Base-by-base conservation (phyloP, 2,113 vertebrate species). In the Clarias macrocephalus region DNA sequence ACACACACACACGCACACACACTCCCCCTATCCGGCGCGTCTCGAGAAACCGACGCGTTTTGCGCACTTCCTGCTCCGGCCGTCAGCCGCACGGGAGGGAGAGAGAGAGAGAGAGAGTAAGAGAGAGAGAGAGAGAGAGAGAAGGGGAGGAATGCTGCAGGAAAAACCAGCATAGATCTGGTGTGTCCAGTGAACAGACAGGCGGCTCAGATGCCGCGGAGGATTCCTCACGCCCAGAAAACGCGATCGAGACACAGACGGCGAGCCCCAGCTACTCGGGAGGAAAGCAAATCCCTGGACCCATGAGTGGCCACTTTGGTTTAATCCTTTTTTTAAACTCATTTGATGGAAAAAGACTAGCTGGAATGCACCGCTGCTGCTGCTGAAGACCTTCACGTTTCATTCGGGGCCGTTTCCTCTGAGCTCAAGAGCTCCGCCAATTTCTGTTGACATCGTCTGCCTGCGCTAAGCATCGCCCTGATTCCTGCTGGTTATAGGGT, bases 61-160 rank as follows among this genome's bases (percentile, higher is more conserved):
- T 98, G 97, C 97, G 98, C 98, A 99, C 98, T 98, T 99, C 98
- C 98, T 98, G 97, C 96, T 96, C 94, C 93, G 94, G 94, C 93
- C 93, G 94, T 92, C 89, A 89, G 76, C 87, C 82, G 94, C 91
- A 85, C 94, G 92, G 75, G 73, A 54, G 87, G 4, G 85, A 75
- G n/a, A 54, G 89, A 76, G 83, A 59, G 89, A 76, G 83, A 59
- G 66, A 62, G 60, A 88, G 89, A 52, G 48, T 23, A 59, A 19
- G 76, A 19, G n/a, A 60, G 63, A 66, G 57, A 73, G n/a, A 42
- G 90, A 73, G 86, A 52, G 63, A 57, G 52, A 9, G 19, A 57
- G 76, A 82, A 65, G 66, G 89, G 85, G 90, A 89, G 91, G 83
- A 90, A 91, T 90, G 89, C 92, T 91, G 93, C 87, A 92, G 91